A percentile compares a stretch with the other conserved stretches of the same genome.
phyloP scores from a whole-genome alignment of 2,797 vertebrate genomes.

The Holocentrus rufus region DNA sequence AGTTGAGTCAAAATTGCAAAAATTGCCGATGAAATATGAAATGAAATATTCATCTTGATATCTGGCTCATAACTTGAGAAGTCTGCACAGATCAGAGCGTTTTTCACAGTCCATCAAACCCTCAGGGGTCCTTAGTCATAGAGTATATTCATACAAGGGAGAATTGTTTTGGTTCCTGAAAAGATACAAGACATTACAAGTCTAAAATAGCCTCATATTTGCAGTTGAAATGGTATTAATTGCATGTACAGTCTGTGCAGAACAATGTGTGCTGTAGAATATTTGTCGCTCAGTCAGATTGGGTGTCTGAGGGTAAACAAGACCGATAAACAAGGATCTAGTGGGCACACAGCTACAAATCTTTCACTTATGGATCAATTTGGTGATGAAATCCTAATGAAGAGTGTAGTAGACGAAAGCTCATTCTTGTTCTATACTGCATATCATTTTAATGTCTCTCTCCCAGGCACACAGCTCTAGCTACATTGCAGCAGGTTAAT shows the following conservation, averaged over 20 bases:
- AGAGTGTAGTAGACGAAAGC: slow-evolving; percentile 3
- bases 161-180: background rate
- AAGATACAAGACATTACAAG: background rate
- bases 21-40: too few relatives aligned
- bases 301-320: background rate
- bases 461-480: slow-evolving; percentile 5
- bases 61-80: too few relatives aligned
- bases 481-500: slow-evolving; percentile 51
- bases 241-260: background rate
- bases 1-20: too few relatives aligned
- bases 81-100: background rate
- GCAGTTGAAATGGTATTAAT: background rate
- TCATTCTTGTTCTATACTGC: slow-evolving; percentile 22
- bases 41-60: background rate
- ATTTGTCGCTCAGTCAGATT: background rate
- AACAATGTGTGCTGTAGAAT: background rate
- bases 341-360: background rate
- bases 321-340: background rate
- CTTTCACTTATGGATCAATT: background rate
- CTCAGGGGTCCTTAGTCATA: background rate
- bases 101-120: background rate
- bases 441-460: slow-evolving; percentile 7
- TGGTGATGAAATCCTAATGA: background rate
- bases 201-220: background rate
- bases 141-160: background rate